phyloP scores from a whole-genome alignment of 1,140 invertebrate species.

The Leptinotarsa defecta region DNA sequence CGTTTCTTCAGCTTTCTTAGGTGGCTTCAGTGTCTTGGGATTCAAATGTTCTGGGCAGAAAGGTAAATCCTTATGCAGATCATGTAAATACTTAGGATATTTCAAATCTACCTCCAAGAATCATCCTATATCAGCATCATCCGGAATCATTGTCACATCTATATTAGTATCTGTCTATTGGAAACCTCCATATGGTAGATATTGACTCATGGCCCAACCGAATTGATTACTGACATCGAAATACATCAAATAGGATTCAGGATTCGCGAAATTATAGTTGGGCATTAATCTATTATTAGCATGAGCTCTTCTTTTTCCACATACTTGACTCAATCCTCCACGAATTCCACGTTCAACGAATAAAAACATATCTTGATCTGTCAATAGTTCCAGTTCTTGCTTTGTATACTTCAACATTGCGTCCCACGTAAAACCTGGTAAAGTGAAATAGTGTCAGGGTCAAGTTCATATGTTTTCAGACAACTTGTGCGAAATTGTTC shows the following conservation, averaged over 20 bases:
- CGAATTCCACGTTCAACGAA: conserved; percentile 49
- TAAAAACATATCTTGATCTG: conserved; percentile 43
- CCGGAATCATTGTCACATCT: conserved; percentile 37
- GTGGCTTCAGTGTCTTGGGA: conserved; percentile 9
- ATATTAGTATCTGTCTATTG: conserved; percentile 25
- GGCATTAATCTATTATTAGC: conserved; percentile 42
- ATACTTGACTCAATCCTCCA: conserved; percentile 50
- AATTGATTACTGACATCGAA: too few relatives aligned
- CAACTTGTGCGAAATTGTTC: too few relatives aligned
- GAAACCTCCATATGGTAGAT: too few relatives aligned
- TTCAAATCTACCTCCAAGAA: conserved; percentile 36
- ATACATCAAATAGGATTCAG: too few relatives aligned
- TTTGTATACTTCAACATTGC: conserved; percentile 39
- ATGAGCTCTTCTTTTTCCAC: conserved; percentile 52
- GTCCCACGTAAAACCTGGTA: conserved; percentile 53
- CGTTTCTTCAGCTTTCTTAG: conserved; percentile 40
- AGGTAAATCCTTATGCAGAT: conserved; percentile 56
- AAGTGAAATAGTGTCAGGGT: conserved; percentile 46
- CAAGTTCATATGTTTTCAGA: conserved; percentile 35
- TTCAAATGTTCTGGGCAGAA: conserved; percentile 31
- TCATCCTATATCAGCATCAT: conserved; percentile 39
- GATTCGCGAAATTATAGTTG: too few relatives aligned
- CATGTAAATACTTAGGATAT: not conserved
- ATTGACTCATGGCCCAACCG: too few relatives aligned
- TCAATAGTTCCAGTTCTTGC: conserved; percentile 33